Evolutionary conservation across 1,140 invertebrate genomes (phyloP).

Genomic region (Drosophila orosa): DNA sequence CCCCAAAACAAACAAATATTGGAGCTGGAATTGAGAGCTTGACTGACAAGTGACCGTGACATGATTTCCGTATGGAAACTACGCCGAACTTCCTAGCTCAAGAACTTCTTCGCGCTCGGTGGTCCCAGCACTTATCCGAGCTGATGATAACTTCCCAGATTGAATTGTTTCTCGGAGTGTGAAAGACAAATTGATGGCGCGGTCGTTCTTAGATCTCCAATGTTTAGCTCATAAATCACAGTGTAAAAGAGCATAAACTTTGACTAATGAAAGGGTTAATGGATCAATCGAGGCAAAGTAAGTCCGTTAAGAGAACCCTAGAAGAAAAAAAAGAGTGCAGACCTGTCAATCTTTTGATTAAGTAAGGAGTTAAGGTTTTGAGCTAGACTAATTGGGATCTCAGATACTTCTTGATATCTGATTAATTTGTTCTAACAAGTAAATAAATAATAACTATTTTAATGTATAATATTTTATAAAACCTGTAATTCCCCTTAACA

Average conservation of each 20-base stretch:
- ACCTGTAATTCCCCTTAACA: neutral
- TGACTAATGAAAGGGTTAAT: slow-evolving; percentile 61
- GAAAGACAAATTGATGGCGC: slow-evolving; percentile 51
- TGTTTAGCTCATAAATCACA: slow-evolving; percentile 50
- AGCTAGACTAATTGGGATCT: neutral
- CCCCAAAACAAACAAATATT: slow-evolving; percentile 55
- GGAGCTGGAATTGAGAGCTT: slow-evolving; percentile 29
- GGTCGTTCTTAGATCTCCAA: slow-evolving; percentile 38
- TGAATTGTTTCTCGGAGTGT: slow-evolving; percentile 46
- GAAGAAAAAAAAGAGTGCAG: neutral
- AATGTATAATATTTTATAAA: too few relatives aligned
- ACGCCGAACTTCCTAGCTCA: slow-evolving; percentile 7
- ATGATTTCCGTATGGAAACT: slow-evolving; percentile 50
- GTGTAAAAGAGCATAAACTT: slow-evolving; percentile 36
- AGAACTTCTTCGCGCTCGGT: slow-evolving; percentile 28
- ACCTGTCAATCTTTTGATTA: neutral
- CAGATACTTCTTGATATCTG: too few relatives aligned
- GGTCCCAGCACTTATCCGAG: slow-evolving; percentile 46
- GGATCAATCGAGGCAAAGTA: slow-evolving; percentile 35
- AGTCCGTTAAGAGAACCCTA: slow-evolving; percentile 9
- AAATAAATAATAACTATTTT: neutral
- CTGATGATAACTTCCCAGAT: slow-evolving; percentile 54
- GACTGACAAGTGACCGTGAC: slow-evolving; percentile 69
- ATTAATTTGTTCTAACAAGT: too few relatives aligned
- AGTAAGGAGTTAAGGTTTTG: neutral